Evolutionary conservation across 2,888 invertebrate genomes (phyloP), one percentile per base, ranked within the genome.

Genomic region (Autographa pulchrina): DNA sequence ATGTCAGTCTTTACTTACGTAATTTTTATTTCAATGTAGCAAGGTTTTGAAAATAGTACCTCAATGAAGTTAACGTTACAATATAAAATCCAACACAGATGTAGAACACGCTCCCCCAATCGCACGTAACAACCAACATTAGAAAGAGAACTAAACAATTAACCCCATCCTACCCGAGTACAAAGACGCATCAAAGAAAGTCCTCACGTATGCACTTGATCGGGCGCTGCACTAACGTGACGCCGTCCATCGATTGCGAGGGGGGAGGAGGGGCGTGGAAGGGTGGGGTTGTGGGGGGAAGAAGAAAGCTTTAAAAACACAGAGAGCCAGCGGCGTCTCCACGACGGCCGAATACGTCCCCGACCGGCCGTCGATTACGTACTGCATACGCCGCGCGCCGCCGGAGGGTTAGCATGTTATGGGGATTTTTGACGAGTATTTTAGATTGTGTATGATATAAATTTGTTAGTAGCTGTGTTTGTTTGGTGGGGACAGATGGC

Each of bases 291-390:
- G 68, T 25, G 65, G 70, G 75, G 81, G 81, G 83, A 74, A 80
- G 85, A 85, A 91, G 91, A 89, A 89, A 90, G 91, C 90, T 92
- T 91, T 92, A 92, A 91, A 91, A 91, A 90, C 91, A 90, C 91
- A 91, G 86, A 87, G 91, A 91, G 91, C 88, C 88, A 85, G 87
- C 89, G 92, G 90, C 94, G 94, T 94, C 94, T 94, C 95, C 89
- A 89, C 94, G 94, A 93, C 93, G 94, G 92, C 89, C 94, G 93
- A 93, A 94, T 94, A 93, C 94, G 94, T 95, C 94, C 95, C 94
- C 92, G 91, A 90, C 91, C 92, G 93, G 91, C 93, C 94, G 93
- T 92, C 94, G 94, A 94, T 95, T 95, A 94, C 94, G 88, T 85
- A 85, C 86, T 94, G 93, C 93, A 93, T 92, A 91, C 89, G 91